Evolutionary conservation across 1,140 invertebrate genomes (phyloP), one percentile per base, ranked within the genome.

Genomic region (Drosophila elegans): DNA sequence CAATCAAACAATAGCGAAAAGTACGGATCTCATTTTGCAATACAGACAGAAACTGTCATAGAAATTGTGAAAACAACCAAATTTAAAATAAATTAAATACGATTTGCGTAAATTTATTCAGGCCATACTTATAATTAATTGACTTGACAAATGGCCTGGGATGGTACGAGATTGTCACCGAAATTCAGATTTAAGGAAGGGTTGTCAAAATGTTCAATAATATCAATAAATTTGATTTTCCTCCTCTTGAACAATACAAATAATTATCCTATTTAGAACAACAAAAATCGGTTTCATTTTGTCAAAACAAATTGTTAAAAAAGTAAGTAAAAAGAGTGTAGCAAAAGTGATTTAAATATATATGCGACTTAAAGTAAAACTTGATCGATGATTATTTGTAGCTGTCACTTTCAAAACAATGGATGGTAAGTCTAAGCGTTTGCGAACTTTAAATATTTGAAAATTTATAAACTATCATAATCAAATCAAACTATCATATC

Each of bases 91-190:
- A 57, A 76, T 64, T 64, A 64, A 74, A 56, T 56, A 44, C 52
- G 52, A 56, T 71, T 71, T 45, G 36, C 57, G 38, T 52, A 72
- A 69, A 72, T 64, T 54, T 29, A 78, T 54, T 64, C 9, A 54
- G 38, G 16, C 69, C 56, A 63, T 52, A 73, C 59, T 73, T 44
- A 41, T 60, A 79, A 67, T 55, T 67, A 56, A 74, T 67, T 76
- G 39, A 39, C 48, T 52, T 74, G 71, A 73, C 55, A 73, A 73
- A 73, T 72, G 29, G 38, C 46, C 56, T 16, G 45, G 68, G 38
- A 49, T 71, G 63, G 41, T 53, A 49, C 36, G 39, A 51, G 48
- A 51, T 34, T 34, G 32, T 21, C 49, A 16, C 49, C 39, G 10
- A 25, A 51, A 62, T 34, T 46, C 16, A 6, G 13, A 45, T n/a